Base-by-base conservation (phyloP, 2,888 invertebrate genomes). In the Spialia ferax region DNA sequence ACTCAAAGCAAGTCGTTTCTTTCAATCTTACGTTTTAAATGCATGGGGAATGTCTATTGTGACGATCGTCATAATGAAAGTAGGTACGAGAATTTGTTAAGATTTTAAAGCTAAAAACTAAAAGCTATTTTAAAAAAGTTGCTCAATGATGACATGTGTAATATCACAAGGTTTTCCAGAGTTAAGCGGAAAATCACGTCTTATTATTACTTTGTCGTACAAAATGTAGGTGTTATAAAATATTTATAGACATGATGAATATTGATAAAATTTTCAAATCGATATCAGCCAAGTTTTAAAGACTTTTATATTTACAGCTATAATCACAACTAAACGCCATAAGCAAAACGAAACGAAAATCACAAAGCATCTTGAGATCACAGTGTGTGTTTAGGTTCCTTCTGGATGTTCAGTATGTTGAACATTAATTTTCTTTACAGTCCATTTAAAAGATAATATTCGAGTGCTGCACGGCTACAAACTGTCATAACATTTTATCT, bases 401-500 rank as follows among this genome's bases (percentile, higher is more conserved):
- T 26, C 52, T n/a, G n/a, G n/a, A n/a, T n/a, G 2, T n/a, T 15
- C 52, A n/a, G n/a, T n/a, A n/a, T 23, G 52, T 26, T 50, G 50
- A 50, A 50, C 50, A 50, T 50, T 22, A 22, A 15, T 50, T 50
- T 8, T 52, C 52, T 52, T 13, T n/a, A 13, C 52, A 52, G 52
- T 52, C 11, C 52, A 55, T 55, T 15, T 20, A 20, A 48, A 48
- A 48, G 48, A 18, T 48, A 48, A 48, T 50, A 50, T 50, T 50
- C 50, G 50, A 15, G 15, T 45, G 42, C 42, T 18, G 42, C 42
- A 22, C 22, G 22, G 22, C 50, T 50, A 22, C 42, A 8, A 45
- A 45, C 55, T 42, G 63, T 54, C 20, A 23, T 63, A 55, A 61
- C 23, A 54, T 60, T 45, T 60, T 57, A 63, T 45, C 42, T 66